Percentiles rank a stretch among this genome's conserved stretches.
Evolutionary conservation across 2,797 vertebrate genomes (phyloP).

Genomic region (Schizopygopsis pylzovi): DNA sequence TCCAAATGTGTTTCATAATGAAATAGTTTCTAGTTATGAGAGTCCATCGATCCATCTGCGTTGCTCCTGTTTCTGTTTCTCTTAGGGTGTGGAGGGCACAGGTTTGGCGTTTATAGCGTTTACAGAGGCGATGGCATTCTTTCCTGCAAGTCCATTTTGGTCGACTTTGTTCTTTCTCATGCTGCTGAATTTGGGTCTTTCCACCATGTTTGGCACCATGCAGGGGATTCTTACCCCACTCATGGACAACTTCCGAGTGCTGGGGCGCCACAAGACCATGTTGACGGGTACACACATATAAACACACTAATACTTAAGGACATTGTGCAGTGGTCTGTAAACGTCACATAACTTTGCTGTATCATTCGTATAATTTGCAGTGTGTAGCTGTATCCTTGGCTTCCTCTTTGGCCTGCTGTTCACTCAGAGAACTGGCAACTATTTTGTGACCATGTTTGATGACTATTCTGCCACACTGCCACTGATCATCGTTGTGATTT

Average conservation of each 20-base stretch:
- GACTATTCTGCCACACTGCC: slow-evolving; percentile 84
- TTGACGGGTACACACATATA: slow-evolving; percentile 73
- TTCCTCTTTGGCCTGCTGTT: slow-evolving; percentile 85
- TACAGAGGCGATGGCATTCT: slow-evolving; percentile 96
- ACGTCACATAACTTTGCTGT: background rate
- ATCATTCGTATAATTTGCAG: slow-evolving; percentile 67
- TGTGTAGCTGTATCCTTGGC: slow-evolving; percentile 76
- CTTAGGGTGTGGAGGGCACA: slow-evolving; percentile 93
- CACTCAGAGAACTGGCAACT: slow-evolving; percentile 82
- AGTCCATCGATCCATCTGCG: background rate
- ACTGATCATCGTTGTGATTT: slow-evolving; percentile 78
- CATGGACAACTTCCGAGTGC: slow-evolving; percentile 92
- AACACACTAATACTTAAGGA: background rate
- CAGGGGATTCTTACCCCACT: slow-evolving; percentile 96
- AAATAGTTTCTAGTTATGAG: background rate
- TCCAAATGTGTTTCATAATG: background rate
- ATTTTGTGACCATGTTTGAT: slow-evolving; percentile 85
- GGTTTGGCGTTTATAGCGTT: slow-evolving; percentile 98
- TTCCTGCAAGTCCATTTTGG: slow-evolving; percentile 96
- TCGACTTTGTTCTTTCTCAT: slow-evolving; percentile 97
- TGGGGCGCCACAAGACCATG: slow-evolving; percentile 75
- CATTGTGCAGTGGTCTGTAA: background rate
- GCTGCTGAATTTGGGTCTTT: slow-evolving; percentile 94
- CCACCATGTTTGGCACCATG: slow-evolving; percentile 98
- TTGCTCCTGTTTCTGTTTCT: background rate